Conservation (phyloP, 1,140 invertebrate species). For the Euwallacea fornicatus region DNA sequence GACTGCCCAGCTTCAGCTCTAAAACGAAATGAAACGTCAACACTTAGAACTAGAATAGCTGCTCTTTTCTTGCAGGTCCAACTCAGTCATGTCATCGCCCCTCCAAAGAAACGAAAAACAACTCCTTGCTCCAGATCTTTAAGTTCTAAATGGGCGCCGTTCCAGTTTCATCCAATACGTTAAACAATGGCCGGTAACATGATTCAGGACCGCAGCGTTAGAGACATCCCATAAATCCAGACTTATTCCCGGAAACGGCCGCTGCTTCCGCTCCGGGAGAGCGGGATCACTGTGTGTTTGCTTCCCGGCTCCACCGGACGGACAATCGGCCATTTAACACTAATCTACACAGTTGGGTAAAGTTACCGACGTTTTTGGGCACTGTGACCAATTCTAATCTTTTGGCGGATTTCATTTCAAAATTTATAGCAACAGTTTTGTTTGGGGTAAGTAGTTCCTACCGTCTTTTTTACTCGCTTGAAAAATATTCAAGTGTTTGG, state of each 20-base stretch:
- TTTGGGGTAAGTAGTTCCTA: not conserved
- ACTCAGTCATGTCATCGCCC: too few species aligned
- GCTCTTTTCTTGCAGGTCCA: too few species aligned
- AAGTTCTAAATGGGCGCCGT: constrained; percentile 5
- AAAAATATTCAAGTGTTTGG: too few species aligned
- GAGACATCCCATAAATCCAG: constrained; percentile 32
- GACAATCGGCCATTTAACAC: constrained; percentile 29
- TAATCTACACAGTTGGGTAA: constrained; percentile 13
- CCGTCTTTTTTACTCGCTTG: too few species aligned
- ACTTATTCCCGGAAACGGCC: constrained; percentile 32
- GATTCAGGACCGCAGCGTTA: constrained; percentile 34
- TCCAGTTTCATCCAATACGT: constrained; percentile 30
- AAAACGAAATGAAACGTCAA: too few species aligned
- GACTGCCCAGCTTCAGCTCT: too few species aligned
- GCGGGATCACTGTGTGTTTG: constrained; percentile 34
- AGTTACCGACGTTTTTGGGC: not conserved
- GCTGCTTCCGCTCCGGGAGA: constrained; percentile 31
- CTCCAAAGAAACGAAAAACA: not conserved
- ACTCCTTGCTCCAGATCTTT: constrained; percentile 6
- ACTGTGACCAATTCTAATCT: not conserved
- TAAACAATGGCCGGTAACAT: constrained; percentile 36
- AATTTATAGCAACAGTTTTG: not conserved
- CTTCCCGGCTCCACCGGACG: constrained; percentile 24
- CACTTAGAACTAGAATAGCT: too few species aligned
- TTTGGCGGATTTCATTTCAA: not conserved